Evolutionary conservation across 2,113 vertebrate genomes (phyloP).

Genomic region (Archocentrus centrarchus): DNA sequence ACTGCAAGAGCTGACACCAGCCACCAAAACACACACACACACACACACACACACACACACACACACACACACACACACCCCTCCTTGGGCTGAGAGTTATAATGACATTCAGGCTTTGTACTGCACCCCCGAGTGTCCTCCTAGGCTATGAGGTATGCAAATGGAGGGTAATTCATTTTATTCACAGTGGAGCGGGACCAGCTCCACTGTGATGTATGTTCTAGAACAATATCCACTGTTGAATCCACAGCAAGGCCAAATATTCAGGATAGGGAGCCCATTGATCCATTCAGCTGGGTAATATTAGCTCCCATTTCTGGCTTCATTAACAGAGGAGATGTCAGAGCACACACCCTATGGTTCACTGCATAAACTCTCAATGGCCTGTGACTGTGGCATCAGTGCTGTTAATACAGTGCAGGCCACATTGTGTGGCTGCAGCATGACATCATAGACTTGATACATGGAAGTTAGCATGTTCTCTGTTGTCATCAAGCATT

Average conservation of each 20-base stretch:
- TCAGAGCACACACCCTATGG: neutral
- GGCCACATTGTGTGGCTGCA: neutral
- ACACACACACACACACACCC: slow-evolving; percentile 6
- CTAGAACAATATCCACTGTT: slow-evolving; percentile 18
- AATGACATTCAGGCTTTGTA: slow-evolving; percentile 33
- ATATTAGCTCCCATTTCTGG: slow-evolving; percentile 32
- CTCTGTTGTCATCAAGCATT: neutral
- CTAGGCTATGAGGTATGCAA: slow-evolving; percentile 50
- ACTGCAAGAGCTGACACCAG: neutral
- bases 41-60: slow-evolving; percentile 14
- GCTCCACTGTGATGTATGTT: slow-evolving; percentile 12
- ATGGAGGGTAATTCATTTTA: slow-evolving; percentile 43
- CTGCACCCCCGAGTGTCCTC: slow-evolving; percentile 33
- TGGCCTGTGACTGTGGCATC: slow-evolving; percentile 21
- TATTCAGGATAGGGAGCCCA: slow-evolving; percentile 9
- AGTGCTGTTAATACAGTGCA: neutral
- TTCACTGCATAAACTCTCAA: slow-evolving; percentile 10
- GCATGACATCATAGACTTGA: neutral
- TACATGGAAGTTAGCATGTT: neutral
- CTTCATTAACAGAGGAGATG: slow-evolving; percentile 33
- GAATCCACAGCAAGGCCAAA: slow-evolving; percentile 38
- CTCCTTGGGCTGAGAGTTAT: slow-evolving; percentile 31
- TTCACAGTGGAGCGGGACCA: slow-evolving; percentile 20
- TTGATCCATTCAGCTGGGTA: slow-evolving; percentile 36
- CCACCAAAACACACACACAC: neutral